Evolutionary conservation across 2,888 invertebrate species (phyloP).

Genomic region (Rhagophthalmus giganteus): DNA sequence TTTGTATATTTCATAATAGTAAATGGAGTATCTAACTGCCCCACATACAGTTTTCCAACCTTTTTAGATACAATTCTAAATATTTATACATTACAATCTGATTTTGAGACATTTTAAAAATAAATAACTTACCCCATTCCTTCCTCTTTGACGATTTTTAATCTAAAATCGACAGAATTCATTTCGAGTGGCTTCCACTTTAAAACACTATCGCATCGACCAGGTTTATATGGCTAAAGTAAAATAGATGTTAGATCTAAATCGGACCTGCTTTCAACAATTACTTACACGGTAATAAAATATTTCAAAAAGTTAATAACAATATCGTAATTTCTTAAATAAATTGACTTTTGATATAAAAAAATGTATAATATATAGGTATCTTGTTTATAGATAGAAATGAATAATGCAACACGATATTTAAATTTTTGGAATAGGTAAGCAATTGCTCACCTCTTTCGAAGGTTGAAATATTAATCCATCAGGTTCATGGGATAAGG

Average conservation of each 20-base stretch:
- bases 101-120: conserved; percentile 15
- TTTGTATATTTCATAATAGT: conserved; percentile 77
- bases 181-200: conserved; percentile 97
- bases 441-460: conserved; percentile 63
- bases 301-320: no score
- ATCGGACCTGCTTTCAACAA: no score
- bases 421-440: background rate
- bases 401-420: no score
- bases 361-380: no score
- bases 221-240: conserved; percentile 77
- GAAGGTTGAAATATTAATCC: conserved; percentile 97
- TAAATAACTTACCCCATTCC: conserved; percentile 68
- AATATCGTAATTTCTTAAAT: no score
- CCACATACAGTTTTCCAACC: conserved; percentile 79
- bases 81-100: conserved; percentile 33
- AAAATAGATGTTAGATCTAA: no score
- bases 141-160: conserved; percentile 75
- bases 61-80: conserved; percentile 69
- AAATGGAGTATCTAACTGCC: conserved; percentile 69
- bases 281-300: no score
- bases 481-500: conserved; percentile 92
- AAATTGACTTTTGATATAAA: no score
- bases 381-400: no score
- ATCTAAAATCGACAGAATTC: conserved; percentile 94
- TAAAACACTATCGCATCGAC: conserved; percentile 80